These are phyloP conservation scores for Panthera uncia DNA, from an alignment of 2,113 vertebrate genomes.

Conservation along the genomic window DNA sequence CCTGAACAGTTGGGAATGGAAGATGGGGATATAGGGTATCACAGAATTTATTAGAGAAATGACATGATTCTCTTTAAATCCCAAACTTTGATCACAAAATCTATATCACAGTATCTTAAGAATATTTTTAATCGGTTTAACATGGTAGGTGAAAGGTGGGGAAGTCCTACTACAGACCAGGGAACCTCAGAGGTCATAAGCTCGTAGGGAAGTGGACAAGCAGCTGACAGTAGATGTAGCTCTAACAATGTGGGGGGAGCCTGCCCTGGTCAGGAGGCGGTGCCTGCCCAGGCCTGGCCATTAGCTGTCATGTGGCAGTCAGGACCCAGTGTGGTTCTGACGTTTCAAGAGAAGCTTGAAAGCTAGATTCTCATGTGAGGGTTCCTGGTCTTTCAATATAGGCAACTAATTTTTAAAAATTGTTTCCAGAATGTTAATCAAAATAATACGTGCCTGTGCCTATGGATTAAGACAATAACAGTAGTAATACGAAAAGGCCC, in stretches of 20 bases:
- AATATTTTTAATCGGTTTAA: slow-evolving; percentile 25
- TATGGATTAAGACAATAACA: not conserved
- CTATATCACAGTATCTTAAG: not conserved
- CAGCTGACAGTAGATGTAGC: not conserved
- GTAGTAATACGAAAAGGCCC: not conserved
- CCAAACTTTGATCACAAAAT: slow-evolving; percentile 14
- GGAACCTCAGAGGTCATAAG: not conserved
- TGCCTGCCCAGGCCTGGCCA: not conserved
- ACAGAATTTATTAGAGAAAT: slow-evolving; percentile 7
- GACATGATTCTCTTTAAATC: not conserved
- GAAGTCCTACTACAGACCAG: not conserved
- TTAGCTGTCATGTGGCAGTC: not conserved
- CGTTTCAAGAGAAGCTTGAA: slow-evolving; percentile 20
- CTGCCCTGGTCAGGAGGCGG: not conserved
- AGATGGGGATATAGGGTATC: not conserved
- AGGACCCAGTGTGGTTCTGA: not conserved
- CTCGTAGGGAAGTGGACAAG: not conserved
- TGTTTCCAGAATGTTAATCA: not conserved
- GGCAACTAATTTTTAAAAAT: not conserved
- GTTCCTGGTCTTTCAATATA: not conserved
- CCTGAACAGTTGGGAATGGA: not conserved
- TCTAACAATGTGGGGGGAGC: not conserved
- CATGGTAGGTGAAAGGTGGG: not conserved
- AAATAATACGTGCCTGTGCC: not conserved
- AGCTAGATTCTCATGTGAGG: not conserved